Evolutionary conservation across 2,797 vertebrate species (phyloP), one percentile per base, ranked within the genome.

Genomic region (Eidolon dupreanum): DNA sequence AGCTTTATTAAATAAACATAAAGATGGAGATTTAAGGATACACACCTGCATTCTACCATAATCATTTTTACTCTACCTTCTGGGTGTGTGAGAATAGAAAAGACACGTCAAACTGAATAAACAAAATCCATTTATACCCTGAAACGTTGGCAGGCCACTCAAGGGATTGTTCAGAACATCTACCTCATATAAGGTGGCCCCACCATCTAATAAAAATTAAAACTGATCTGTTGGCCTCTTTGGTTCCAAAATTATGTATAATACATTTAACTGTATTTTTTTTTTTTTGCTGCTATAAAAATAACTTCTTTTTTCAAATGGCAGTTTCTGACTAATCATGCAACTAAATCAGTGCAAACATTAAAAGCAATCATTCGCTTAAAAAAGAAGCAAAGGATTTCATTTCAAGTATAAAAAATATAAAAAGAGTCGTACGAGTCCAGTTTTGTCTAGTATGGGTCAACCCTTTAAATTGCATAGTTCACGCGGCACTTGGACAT

Each of bases 361-460:
- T 99, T 99, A 99, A 99, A 99, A 99, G 98, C 99, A 99, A 99
- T 99, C 99, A 99, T 99, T 99, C 99, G 99, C 99, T 99, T 99
- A 99, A 99, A 99, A 99, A 99, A 99, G 99, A 99, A 99, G 99
- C 99, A 99, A 99, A 99, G 99, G 99, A 99, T 99, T 99, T 99
- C 99, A 99, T 99, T 99, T 99, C 99, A 99, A 99, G 99, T 99
- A 99, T 99, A 99, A 99, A 99, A 99, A 99, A 99, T 99, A 99
- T 99, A 98, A 99, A 99, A 99, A 98, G 98, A 99, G 98, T 99
- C 99, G 98, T 98, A 98, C 97, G 97, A 98, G 98, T 99, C 99
- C 99, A 99, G 99, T 99, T 99, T 98, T 98, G 97, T 99, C 98
- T 99, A 99, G 98, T 98, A 98, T 98, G 99, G 99, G 99, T 99